Percentiles rank a stretch among this genome's conserved stretches.
phyloP scores from a whole-genome alignment of 1,140 invertebrate genomes.

The Dreissena polymorpha region DNA sequence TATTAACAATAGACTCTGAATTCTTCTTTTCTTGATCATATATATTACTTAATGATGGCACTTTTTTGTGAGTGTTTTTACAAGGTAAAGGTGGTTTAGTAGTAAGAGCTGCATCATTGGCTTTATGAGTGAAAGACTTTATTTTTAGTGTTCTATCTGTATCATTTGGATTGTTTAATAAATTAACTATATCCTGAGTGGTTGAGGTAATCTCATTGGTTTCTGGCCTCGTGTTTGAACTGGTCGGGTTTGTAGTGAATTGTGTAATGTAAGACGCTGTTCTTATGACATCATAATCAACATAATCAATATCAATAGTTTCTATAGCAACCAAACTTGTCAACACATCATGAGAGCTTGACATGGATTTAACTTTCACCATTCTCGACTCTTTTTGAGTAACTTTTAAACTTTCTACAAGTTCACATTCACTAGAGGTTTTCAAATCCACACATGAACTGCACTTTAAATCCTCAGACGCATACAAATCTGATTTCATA shows the following conservation, averaged over 20 bases:
- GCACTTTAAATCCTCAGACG: constrained; percentile 8
- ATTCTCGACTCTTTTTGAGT: constrained; percentile 36
- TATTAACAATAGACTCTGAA: not conserved
- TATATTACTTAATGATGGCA: constrained; percentile 39
- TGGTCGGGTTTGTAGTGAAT: too few relatives aligned
- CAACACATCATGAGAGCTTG: constrained; percentile 51
- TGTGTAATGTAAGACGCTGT: too few relatives aligned
- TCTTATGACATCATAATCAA: not conserved
- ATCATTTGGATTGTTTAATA: too few relatives aligned
- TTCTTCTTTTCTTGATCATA: not conserved
- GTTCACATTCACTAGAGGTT: not conserved
- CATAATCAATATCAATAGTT: constrained; percentile 23
- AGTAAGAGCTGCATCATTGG: not conserved
- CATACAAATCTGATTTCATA: not conserved
- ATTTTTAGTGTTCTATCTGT: too few relatives aligned
- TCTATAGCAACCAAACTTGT: constrained; percentile 30
- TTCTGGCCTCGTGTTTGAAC: too few relatives aligned
- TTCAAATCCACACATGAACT: constrained; percentile 33
- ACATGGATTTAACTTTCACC: constrained; percentile 52
- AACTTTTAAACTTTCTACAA: not conserved
- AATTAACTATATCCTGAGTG: too few relatives aligned
- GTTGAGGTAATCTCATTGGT: too few relatives aligned
- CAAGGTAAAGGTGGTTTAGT: constrained; percentile 44
- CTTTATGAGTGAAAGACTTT: not conserved
- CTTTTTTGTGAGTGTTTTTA: constrained; percentile 1